Base-by-base conservation (phyloP, 2,113 vertebrate genomes). In the Trematocara macrostoma region DNA sequence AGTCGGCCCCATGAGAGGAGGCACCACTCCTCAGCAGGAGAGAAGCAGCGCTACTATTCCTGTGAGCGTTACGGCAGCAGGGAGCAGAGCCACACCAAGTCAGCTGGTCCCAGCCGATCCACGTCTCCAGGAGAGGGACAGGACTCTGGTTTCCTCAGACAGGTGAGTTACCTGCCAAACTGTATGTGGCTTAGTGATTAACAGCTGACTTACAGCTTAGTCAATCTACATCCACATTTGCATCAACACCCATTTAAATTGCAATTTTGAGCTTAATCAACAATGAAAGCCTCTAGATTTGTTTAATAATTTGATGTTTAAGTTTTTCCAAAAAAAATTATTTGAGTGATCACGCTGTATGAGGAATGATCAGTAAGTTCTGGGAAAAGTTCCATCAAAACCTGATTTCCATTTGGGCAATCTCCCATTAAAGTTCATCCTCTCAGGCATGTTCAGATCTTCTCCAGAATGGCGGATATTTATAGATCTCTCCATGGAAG, bases 31-130 rank as follows among this genome's bases (percentile, higher is more conserved):
- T 97, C 97, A 0, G 97, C 92, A 0, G 96, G 96, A 15, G 95
- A 98, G 93, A 99, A 98, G 95, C 98, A 99, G 88, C 97, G 98
- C 18, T 99, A 98, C 94, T 99, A 98, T 90, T 99, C 98, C 40
- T 99, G 98, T 0, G 98, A 99, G 89, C 97, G 98, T 64, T 99
- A 98, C 0, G 97, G 98, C 89, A 96, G 96, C 95, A 96, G 97
- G 14, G 98, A 99, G 80, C 96, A 94, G 10, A 93, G 93, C 7
- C 97, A 97, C 52, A 94, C 97, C 94, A 96, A 95, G 84, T 97
- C 97, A 4, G 95, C 97, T 0, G 96, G 97, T 4, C 96, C 97
- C 61, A 99, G 98, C 86, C 95, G 98, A 51, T 97, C 98, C 78
- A 95, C 97, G 0, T 99, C 98, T 0, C 98, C 98, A 0, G 97